Conservation (phyloP, 1,140 invertebrate genomes). For the Drosophila dunni region DNA sequence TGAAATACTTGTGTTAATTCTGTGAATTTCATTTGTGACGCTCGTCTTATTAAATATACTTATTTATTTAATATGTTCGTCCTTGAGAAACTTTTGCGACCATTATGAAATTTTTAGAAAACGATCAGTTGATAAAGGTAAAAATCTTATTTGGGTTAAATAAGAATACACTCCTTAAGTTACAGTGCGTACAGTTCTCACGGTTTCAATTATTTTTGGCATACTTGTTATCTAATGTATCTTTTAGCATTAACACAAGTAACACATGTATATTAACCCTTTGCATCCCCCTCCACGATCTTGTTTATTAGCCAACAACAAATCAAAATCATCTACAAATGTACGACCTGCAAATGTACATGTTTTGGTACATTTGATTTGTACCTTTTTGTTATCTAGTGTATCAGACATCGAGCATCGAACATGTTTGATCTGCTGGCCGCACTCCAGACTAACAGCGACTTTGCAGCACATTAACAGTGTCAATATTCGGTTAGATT, state of each 20-base stretch:
- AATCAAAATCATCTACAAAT: constrained; percentile 27
- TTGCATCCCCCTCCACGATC: neutral
- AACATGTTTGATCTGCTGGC: constrained; percentile 25
- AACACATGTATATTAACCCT: neutral
- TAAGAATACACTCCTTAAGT: neutral
- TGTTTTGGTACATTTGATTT: constrained; percentile 25
- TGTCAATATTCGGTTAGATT: constrained; percentile 5
- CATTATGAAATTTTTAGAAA: neutral
- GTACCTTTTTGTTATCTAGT: constrained; percentile 16
- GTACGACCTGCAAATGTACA: constrained; percentile 4
- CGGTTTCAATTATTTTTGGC: neutral
- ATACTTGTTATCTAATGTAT: constrained; percentile 10
- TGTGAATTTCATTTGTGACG: constrained; percentile 23
- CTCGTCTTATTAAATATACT: neutral
- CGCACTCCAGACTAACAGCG: neutral
- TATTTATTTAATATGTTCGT: neutral
- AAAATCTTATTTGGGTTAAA: neutral
- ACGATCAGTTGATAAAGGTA: neutral
- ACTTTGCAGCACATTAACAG: constrained; percentile 1
- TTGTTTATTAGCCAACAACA: neutral
- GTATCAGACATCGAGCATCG: constrained; percentile 22
- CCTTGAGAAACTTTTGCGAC: neutral
- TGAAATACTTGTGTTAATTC: constrained; percentile 34
- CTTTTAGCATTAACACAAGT: neutral
- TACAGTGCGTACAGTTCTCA: neutral